Evolutionary conservation across 2,113 vertebrate species (phyloP), one percentile per base, ranked within the genome.

Genomic region (Amia ocellicauda): DNA sequence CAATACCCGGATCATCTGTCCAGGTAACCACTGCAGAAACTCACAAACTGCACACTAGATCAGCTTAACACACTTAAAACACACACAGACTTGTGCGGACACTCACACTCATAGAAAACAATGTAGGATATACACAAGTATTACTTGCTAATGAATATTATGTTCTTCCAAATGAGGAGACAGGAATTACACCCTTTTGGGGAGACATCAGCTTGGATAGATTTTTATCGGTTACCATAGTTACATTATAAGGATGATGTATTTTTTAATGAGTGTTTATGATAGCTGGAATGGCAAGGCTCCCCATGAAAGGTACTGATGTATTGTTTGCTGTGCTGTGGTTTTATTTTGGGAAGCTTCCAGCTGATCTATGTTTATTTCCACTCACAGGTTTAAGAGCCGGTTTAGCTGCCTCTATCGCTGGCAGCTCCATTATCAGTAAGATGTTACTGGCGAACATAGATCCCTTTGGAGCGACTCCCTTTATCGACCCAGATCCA

Each of bases 361-460:
- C 13, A 13, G 5, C n/a, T 16, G 45, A 13, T 19, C 4, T 13
- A 16, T 47, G 45, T 47, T 16, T 47, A 66, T 64, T 50, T 4
- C 54, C 27, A 66, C 52, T 0, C 23, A 55, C 67, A 99, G 96
- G 96, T 73, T 85, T 99, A 76, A 88, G 94, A 73, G 96, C 97
- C 49, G 96, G 97, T 58, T 86, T 99, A 45, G 96, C 97, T 45
- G 97, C 97, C 72, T 99, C 97, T 9, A 98, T 99, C 67, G 97
- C 96, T 49, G 97, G 97, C 74, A 98, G 97, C 83, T 99, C 96
- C 49, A 98, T 99, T 76, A 98, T 99, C 78, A 99, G 96, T 83
- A 99, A 99, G 87, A 98, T 99, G 97, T 86, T 99, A 60, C 81
- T 99, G 67, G 95, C 97, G 62, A 98, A 98, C 78, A 95, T 94